Percentiles rank a stretch among this genome's conserved stretches.
These are phyloP conservation scores for Troglohyphantes excavatus DNA, from an alignment of 2,888 invertebrate species.

Conservation along the genomic window DNA sequence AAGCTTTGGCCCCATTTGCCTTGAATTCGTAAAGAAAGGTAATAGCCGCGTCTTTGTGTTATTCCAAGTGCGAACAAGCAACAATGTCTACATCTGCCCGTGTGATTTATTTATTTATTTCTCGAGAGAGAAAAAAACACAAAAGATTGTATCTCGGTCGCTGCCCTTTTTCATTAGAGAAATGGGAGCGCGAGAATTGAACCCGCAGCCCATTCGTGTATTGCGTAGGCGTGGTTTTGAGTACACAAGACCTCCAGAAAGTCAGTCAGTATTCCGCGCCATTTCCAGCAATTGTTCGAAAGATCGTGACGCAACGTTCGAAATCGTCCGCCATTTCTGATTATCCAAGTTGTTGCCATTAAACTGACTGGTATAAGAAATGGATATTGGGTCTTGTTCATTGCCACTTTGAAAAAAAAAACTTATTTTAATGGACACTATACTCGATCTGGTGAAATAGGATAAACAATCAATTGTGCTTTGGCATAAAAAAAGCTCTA, in stretches of 20 bases:
- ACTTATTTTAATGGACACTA: too few relatives aligned
- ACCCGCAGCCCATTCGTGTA: constrained; percentile 4
- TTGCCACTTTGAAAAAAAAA: too few relatives aligned
- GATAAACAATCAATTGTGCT: too few relatives aligned
- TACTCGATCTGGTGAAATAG: too few relatives aligned
- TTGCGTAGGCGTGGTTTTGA: constrained; percentile 32
- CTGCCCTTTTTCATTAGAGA: constrained; percentile 25
- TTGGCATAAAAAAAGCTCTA: too few relatives aligned
- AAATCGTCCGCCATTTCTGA: constrained; percentile 8
- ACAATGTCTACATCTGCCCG: neutral
- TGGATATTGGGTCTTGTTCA: neutral
- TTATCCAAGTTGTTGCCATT: constrained; percentile 20
- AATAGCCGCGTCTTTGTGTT: too few relatives aligned
- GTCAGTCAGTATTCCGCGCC: constrained; percentile 13
- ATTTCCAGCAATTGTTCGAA: constrained; percentile 8
- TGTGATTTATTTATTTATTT: constrained; percentile 19
- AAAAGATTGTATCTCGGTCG: constrained; percentile 35
- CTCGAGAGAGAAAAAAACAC: constrained; percentile 1
- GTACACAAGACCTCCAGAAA: neutral
- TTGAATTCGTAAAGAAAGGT: too few relatives aligned
- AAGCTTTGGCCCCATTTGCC: too few relatives aligned
- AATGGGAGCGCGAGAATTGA: constrained; percentile 42
- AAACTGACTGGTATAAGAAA: constrained; percentile 3
- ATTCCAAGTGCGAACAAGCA: constrained; percentile 4
- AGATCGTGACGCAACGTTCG: constrained; percentile 13